These are phyloP conservation scores for Nephila pilipes DNA, from an alignment of 1,140 invertebrate species.

Conservation along the genomic window DNA sequence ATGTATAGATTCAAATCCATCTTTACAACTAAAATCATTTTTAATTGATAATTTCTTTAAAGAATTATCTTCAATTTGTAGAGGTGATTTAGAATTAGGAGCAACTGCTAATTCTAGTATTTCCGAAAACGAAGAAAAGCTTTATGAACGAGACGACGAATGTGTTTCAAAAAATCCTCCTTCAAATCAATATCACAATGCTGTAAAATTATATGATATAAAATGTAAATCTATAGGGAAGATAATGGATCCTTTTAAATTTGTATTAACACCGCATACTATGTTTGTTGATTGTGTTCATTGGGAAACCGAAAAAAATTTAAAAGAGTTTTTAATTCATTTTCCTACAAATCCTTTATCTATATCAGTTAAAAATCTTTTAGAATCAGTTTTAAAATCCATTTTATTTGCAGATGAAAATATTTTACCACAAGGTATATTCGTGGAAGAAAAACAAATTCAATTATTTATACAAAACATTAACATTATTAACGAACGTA, in stretches of 20 bases:
- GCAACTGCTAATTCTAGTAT: background rate
- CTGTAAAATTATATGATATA: constrained; percentile 32
- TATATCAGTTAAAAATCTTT: background rate
- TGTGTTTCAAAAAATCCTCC: background rate
- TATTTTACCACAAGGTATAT: background rate
- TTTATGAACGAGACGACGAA: background rate
- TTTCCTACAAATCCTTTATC: background rate
- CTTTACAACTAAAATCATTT: background rate
- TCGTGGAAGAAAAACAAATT: background rate
- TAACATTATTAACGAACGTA: constrained; percentile 25
- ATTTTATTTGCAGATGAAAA: constrained; percentile 14
- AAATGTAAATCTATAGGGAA: constrained; percentile 34
- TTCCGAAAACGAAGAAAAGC: background rate
- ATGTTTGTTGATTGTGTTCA: constrained; percentile 27
- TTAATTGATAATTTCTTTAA: background rate
- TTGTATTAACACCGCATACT: background rate
- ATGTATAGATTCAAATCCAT: background rate
- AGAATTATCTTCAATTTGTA: background rate
- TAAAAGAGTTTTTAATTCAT: background rate
- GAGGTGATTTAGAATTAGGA: constrained; percentile 24
- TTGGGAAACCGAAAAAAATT: background rate
- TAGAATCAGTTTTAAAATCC: background rate
- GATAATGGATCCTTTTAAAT: background rate
- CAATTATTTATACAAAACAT: constrained; percentile 12
- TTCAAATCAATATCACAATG: background rate